Base-by-base conservation (phyloP, 2,888 invertebrate genomes). In the Stomorhina lunata region DNA sequence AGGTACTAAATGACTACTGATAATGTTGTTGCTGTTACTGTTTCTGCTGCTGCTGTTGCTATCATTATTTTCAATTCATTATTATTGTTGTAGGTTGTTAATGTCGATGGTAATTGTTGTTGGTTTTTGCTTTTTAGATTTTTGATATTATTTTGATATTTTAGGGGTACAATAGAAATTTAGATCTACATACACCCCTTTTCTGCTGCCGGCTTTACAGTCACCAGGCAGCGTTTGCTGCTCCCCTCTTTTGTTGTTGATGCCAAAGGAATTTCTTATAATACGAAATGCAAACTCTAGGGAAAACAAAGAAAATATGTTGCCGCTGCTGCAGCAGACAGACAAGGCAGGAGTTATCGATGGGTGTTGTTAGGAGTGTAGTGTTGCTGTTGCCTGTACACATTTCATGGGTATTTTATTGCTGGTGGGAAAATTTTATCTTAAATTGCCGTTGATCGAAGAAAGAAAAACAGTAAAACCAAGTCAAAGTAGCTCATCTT, bases 401-500 rank as follows among this genome's bases (percentile, higher is more conserved):
- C 6, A 20, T 71, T 84, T 85, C 17, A 22, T 63, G 34, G 6
- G 7, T 59, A 27, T 80, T 66, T 76, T 53, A 72, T 85, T 61
- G 89, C 88, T 88, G 89, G 88, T 89, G 89, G 89, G 89, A 89
- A 89, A 89, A 89, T 89, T 79, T 89, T 89, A 88, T 89, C 88
- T 87, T n/a, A 88, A 88, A 88, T 88, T 87, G 87, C 86, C 86
- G 87, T 87, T 87, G 86, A 87, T 86, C 84, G 83, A 66, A 81
- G 79, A 17, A 63, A 69, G 37, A 59, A 61, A 59, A 55, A 27
- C 65, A 27, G 25, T n/a, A n/a, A 40, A 53, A 65, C 34, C 55
- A 63, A 76, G 17, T 45, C 66, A 40, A 71, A 66, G 73, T 50
- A 65, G 79, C 80, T 63, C 61, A 79, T 76, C 75, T 78, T 73